Evolutionary conservation across 2,797 vertebrate species (phyloP).

Genomic region (Acrocephalus scirpaceus): DNA sequence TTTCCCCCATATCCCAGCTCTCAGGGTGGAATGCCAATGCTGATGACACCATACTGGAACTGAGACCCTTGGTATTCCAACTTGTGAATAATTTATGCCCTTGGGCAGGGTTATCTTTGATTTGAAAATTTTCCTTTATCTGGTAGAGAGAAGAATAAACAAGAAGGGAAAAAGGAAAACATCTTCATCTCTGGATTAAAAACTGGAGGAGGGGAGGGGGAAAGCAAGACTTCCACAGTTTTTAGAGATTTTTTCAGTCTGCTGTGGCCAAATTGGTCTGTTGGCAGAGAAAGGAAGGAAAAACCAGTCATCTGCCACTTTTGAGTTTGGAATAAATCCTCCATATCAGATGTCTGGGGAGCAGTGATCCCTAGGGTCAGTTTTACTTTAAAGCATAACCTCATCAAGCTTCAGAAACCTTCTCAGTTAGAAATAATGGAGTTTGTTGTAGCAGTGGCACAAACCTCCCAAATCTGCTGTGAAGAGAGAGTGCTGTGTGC

Average conservation of each 20-base stretch:
- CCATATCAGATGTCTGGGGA: background rate
- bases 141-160: background rate
- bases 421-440: background rate
- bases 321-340: background rate
- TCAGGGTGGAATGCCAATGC: background rate
- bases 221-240: background rate
- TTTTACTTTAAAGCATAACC: background rate
- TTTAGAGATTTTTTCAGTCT: background rate
- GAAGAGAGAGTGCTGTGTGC: background rate
- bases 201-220: background rate
- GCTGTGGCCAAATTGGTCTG: background rate
- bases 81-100: background rate
- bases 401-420: background rate
- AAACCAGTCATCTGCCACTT: background rate
- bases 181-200: background rate
- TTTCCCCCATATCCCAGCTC: background rate
- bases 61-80: background rate
- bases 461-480: background rate
- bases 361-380: background rate
- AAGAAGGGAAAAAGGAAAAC: background rate
- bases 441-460: conserved; percentile 14
- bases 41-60: background rate
- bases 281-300: background rate
- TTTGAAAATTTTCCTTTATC: background rate
- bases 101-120: background rate